phyloP scores from a whole-genome alignment of 2,888 invertebrate genomes.

The Clistopyga incitator region DNA sequence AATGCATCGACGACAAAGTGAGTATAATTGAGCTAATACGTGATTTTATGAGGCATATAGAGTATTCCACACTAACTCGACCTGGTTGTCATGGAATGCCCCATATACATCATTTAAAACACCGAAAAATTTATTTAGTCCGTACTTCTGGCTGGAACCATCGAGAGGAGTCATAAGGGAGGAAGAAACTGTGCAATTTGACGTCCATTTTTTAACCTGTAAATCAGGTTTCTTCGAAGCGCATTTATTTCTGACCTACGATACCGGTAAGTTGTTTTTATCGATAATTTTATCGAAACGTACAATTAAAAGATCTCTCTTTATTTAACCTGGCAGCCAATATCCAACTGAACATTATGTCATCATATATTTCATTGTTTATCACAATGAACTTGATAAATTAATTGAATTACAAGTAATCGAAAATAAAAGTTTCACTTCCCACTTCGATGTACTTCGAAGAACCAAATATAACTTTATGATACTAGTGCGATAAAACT shows the following conservation, averaged over 20 bases:
- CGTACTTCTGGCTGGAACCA: slow-evolving; percentile 86
- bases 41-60: neutral
- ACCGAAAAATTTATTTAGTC: slow-evolving; percentile 63
- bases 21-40: neutral
- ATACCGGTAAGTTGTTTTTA: slow-evolving; percentile 78
- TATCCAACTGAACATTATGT: too few species aligned
- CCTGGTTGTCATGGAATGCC: too few species aligned
- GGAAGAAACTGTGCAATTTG: slow-evolving; percentile 85
- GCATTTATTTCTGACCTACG: slow-evolving; percentile 81
- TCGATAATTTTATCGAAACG: neutral
- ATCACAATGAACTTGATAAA: too few species aligned
- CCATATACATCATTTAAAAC: neutral
- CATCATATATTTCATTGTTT: too few species aligned
- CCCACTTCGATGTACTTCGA: too few species aligned
- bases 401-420: too few species aligned
- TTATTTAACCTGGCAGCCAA: too few species aligned
- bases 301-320: too few species aligned
- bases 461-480: too few species aligned
- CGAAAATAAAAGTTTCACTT: too few species aligned
- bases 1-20: slow-evolving; percentile 84
- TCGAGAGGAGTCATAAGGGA: slow-evolving; percentile 85
- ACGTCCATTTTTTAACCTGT: slow-evolving; percentile 85
- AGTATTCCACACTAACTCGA: too few species aligned
- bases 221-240: slow-evolving; percentile 84
- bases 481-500: too few species aligned